A percentile compares a stretch with the other conserved stretches of the same genome.
Evolutionary conservation across 2,888 invertebrate species (phyloP).

Genomic region (Prenolepis imparis): DNA sequence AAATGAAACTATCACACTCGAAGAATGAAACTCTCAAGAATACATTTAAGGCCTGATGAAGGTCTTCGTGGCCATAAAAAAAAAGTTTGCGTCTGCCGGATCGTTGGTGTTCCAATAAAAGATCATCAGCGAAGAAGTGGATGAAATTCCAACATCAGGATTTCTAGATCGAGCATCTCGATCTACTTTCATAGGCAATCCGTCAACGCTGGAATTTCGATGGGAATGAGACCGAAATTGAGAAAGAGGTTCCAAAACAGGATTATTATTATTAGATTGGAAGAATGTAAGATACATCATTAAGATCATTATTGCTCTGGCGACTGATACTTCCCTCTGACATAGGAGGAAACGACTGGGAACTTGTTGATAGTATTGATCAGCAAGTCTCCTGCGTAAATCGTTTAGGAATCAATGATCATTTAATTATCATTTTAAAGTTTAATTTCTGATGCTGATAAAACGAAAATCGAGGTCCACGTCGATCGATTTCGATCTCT

Average conservation of each 20-base stretch:
- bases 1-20: background rate
- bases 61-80: background rate
- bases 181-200: background rate
- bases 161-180: background rate
- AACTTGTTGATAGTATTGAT: conserved; percentile 22
- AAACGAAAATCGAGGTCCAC: background rate
- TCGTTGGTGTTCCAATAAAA: conserved; percentile 4
- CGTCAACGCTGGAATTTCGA: conserved; percentile 4
- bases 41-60: background rate
- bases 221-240: conserved; percentile 9
- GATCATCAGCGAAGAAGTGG: conserved; percentile 7
- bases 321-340: conserved; percentile 38
- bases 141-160: background rate
- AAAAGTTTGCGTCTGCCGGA: conserved; percentile 19
- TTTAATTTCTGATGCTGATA: background rate
- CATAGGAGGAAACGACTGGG: conserved; percentile 4
- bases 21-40: conserved; percentile 15
- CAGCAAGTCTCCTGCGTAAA: conserved; percentile 26
- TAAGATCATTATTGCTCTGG: conserved; percentile 62
- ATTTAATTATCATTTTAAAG: background rate
- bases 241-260: conserved; percentile 28
- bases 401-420: background rate
- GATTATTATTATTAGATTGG: background rate
- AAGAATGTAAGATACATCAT: conserved; percentile 19
- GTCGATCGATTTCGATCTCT: conserved; percentile 7